Evolutionary conservation across 2,888 invertebrate species (phyloP), one percentile per base, ranked within the genome.

Genomic region (Drosophila eohydei): DNA sequence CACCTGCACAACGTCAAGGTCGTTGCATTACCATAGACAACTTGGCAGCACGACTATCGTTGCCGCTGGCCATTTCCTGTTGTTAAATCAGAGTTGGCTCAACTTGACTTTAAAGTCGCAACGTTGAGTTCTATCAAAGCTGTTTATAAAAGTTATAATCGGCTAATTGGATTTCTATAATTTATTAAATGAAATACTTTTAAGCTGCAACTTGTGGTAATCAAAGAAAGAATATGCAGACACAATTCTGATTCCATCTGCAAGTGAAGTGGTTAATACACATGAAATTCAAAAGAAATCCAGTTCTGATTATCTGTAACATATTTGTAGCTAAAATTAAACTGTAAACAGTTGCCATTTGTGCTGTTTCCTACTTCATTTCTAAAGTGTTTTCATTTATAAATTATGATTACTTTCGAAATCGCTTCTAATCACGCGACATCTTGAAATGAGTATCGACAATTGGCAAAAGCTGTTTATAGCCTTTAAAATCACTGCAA

Each of bases 1-100:
- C 73, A 81, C 80, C 74, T 77, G 87, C 79, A 67, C 63, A 79
- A 50, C 41, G 57, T 71, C 83, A 83, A 83, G 83, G 84, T 83
- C 87, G 67, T 83, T 81, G 81, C 62, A 75, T 78, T 79, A 51
- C 48, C 75, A 73, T 51, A 75, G 41, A 78, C 73, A 58, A 58
- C 54, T 57, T 61, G 55, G 40, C 36, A 38, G 74, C 54, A 36
- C 57, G 55, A 48, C 40, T 36, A 9, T n/a, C 14, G 32, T 43
- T 26, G 43, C 41, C 8, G 43, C 38, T 51, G 21, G 54, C 38
- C 34, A 40, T 40, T 71, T 51, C 40, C 51, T 40, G 46, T 36
- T 36, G 16, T 30, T 41, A 14, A 34, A 30, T 32, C 30, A 14
- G 38, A 21, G 50, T 71, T 40, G 11, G 30, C 11, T 50, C 11